Conservation (phyloP, 37 sponge, comb jelly and placozoan species). For the Diacarnus erythraeanus region DNA sequence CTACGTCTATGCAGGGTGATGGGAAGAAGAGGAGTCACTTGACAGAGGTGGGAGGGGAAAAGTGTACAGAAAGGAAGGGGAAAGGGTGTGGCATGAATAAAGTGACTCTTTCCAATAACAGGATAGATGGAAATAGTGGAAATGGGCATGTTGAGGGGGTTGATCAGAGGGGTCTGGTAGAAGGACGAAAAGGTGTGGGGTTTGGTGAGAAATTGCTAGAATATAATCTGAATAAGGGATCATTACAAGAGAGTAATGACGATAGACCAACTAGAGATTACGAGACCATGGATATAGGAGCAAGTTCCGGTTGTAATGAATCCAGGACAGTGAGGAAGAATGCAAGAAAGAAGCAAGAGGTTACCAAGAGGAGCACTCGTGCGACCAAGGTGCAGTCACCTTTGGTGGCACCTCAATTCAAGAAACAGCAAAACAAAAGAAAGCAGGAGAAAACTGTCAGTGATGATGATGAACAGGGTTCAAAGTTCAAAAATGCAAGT, state of each 20-base stretch:
- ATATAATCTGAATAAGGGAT: neutral
- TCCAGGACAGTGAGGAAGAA: neutral
- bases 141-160: neutral
- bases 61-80: neutral
- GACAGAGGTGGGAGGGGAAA: neutral
- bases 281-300: neutral
- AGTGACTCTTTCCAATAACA: neutral
- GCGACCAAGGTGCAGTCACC: neutral
- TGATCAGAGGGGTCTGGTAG: constrained; percentile 16
- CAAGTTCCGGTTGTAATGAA: neutral
- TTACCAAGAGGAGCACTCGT: neutral
- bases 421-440: neutral
- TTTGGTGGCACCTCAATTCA: neutral
- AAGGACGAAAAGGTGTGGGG: constrained; percentile 7
- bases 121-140: neutral
- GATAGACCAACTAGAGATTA: neutral
- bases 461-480: neutral
- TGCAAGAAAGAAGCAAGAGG: neutral
- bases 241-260: neutral
- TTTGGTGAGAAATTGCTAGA: neutral
- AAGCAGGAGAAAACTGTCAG: neutral
- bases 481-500: neutral
- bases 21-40: neutral
- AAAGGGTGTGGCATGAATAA: neutral
- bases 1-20: neutral